Evolutionary conservation across 2,888 invertebrate genomes (phyloP).

Genomic region (Macrosiphum euphorbiae): DNA sequence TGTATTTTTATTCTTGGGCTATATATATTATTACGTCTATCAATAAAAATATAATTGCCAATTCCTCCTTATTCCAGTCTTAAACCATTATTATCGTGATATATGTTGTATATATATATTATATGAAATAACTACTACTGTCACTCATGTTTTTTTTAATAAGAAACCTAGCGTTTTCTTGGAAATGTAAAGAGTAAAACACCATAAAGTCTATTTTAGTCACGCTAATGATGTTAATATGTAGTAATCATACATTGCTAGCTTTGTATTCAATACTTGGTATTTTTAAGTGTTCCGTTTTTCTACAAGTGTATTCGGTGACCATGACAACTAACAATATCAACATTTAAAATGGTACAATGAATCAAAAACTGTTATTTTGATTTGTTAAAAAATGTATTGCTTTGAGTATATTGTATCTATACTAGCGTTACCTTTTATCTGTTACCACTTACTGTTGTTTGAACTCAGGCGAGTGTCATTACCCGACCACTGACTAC

Average conservation of each 20-base stretch:
- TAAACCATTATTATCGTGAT: background rate
- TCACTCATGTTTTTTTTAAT: conserved; percentile 9
- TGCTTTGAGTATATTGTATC: background rate
- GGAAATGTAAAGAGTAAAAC: conserved; percentile 2
- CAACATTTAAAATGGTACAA: background rate
- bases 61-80: background rate
- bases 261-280: background rate
- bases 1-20: background rate
- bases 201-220: background rate
- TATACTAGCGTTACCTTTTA: background rate
- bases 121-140: background rate
- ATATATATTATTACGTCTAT: background rate
- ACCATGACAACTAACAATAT: background rate
- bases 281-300: background rate
- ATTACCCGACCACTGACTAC: background rate
- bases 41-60: background rate
- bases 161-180: background rate
- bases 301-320: background rate
- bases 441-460: background rate
- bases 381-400: background rate
- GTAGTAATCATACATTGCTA: background rate
- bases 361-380: background rate
- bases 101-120: background rate
- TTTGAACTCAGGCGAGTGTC: background rate
- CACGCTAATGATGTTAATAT: conserved; percentile 12